Conservation (phyloP, 1,140 invertebrate species). For the Lutraria rhynchaena region DNA sequence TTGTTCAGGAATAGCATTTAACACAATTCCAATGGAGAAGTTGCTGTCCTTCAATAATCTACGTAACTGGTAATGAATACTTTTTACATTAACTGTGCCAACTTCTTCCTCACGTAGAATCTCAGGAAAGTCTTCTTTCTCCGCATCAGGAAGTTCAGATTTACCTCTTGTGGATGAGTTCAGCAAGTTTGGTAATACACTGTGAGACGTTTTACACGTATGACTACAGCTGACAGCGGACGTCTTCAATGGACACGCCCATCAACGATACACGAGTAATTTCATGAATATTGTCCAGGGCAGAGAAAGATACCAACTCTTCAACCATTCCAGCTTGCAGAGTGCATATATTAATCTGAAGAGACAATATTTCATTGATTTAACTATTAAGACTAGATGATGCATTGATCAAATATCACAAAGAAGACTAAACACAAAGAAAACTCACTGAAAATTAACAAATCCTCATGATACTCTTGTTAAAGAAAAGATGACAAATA, state of each 20-base stretch:
- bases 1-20: slow-evolving; percentile 94
- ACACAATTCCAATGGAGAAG: slow-evolving; percentile 88
- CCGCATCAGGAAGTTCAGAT: slow-evolving; percentile 38
- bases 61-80: slow-evolving; percentile 94
- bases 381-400: too few relatives aligned
- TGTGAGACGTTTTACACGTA: slow-evolving; percentile 70
- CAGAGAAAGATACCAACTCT: slow-evolving; percentile 97
- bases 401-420: too few relatives aligned
- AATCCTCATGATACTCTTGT: too few relatives aligned
- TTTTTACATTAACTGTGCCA: slow-evolving; percentile 90
- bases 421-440: too few relatives aligned
- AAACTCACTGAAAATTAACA: too few relatives aligned
- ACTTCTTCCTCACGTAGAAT: slow-evolving; percentile 93
- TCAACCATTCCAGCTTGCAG: slow-evolving; percentile 97
- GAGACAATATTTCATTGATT: slow-evolving; percentile 1
- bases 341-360: slow-evolving; percentile 93
- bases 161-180: slow-evolving; percentile 52
- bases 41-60: slow-evolving; percentile 94
- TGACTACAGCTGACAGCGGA: slow-evolving; percentile 77
- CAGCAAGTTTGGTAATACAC: not conserved
- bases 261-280: slow-evolving; percentile 97
- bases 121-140: slow-evolving; percentile 89
- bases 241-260: slow-evolving; percentile 84
- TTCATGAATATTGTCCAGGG: slow-evolving; percentile 95
- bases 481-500: too few relatives aligned